Evolutionary conservation across 2,888 invertebrate genomes (phyloP).

Genomic region (Octonoba sinensis): DNA sequence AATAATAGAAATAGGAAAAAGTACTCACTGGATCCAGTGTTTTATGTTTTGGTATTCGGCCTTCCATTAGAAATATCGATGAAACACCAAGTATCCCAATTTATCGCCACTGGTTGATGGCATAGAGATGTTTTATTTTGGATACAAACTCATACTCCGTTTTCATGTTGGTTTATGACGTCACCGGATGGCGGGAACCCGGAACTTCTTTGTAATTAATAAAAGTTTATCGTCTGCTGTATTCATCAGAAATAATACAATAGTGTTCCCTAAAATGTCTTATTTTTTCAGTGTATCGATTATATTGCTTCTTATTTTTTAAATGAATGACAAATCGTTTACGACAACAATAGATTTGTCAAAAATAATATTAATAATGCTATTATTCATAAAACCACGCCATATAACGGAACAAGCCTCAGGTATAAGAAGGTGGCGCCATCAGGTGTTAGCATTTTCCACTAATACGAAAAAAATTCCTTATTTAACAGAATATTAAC

Average conservation of each 20-base stretch:
- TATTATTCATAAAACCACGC: conserved; percentile 1
- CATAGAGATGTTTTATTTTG: conserved; percentile 62
- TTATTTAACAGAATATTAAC: too few relatives aligned
- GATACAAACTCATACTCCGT: conserved; percentile 58
- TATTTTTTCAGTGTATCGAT: background rate
- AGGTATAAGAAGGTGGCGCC: conserved; percentile 20
- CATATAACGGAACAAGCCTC: conserved; percentile 13
- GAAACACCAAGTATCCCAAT: conserved; percentile 30
- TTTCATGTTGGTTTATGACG: conserved; percentile 59
- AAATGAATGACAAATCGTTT: background rate
- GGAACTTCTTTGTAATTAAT: conserved; percentile 58
- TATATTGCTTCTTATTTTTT: background rate
- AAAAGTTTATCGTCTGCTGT: conserved; percentile 11
- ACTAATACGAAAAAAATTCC: too few relatives aligned
- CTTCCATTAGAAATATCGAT: conserved; percentile 13
- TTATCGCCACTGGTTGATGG: conserved; percentile 23
- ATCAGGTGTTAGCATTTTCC: conserved; percentile 5
- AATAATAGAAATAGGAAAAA: background rate
- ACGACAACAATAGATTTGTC: background rate
- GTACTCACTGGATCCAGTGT: conserved; percentile 34
- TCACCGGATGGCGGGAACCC: conserved; percentile 65
- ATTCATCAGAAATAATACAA: background rate
- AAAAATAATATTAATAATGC: too few relatives aligned
- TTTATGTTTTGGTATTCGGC: conserved; percentile 16
- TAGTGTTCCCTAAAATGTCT: background rate